Evolutionary conservation across 1,140 invertebrate species (phyloP), one percentile per base, ranked within the genome.

Genomic region (Parapsyche elsis): DNA sequence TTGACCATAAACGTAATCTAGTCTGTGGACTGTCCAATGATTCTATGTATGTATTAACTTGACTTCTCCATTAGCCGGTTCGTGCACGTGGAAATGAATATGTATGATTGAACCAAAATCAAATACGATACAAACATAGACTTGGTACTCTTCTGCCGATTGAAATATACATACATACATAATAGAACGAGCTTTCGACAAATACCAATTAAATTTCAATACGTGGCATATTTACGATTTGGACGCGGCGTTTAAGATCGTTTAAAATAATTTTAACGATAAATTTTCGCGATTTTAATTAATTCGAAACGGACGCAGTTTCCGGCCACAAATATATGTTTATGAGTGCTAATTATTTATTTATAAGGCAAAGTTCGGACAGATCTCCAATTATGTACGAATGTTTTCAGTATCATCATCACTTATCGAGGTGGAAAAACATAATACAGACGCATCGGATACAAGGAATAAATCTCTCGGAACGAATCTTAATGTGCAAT

Each of bases 1-100:
- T 75, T 75, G 73, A 46, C 73, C 73, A 75, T 75, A 75, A 75
- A 75, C 46, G 73, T 75, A 75, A 21, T 74, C 49, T 57, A 23
- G 73, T 75, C 12, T 75, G 73, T 30, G 70, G 12, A 21, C 26
- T 71, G 73, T 75, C 46, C 49, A 57, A 57, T 7, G 73, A 75
- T 75, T 75, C 9, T 75, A 57, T 46, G 0, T 9, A 67, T 10
- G 49, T 53, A 46, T 38, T 67, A 71, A 71, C 26, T 9, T 45
- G 26, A 5, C 70, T 71, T 19, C 26, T 71, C 73, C 73, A 75
- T 75, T 75, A 75, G 16, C 19, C 23, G 21, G 24, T 59, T n/a
- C 10, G 21, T 16, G 38, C 12, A 71, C 26, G 70, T 38, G 70
- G 38, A 53, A 53, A 53, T 53, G 10, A 53, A 53, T 53, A 53